Conservation (phyloP, 2,797 vertebrate genomes). For the Micrastur ruficollis region DNA sequence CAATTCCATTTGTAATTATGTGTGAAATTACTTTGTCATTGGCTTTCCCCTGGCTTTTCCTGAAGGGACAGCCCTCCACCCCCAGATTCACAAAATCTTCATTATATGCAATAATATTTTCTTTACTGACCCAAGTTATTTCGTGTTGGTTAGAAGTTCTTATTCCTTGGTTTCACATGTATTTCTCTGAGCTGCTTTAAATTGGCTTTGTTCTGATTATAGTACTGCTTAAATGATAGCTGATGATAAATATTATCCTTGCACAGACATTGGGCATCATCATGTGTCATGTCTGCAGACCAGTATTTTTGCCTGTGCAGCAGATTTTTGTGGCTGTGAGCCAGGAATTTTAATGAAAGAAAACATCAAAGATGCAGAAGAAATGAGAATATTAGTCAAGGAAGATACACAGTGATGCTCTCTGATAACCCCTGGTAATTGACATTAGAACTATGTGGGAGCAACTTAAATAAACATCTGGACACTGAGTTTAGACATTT, state of each 20-base stretch:
- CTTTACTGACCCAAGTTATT: background rate
- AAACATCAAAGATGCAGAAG: constrained; percentile 82
- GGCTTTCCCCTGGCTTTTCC: background rate
- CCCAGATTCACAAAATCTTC: background rate
- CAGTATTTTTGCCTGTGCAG: constrained; percentile 71
- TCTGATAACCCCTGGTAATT: constrained; percentile 94
- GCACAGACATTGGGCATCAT: constrained; percentile 54
- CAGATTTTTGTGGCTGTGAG: constrained; percentile 75
- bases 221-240: constrained; percentile 59
- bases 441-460: constrained; percentile 86
- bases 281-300: constrained; percentile 60
- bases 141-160: background rate
- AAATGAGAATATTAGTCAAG: constrained; percentile 84
- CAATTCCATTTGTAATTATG: constrained; percentile 44
- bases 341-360: constrained; percentile 86
- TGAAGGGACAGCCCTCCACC: background rate
- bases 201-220: constrained; percentile 27
- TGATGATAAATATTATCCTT: constrained; percentile 74
- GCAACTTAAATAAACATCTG: constrained; percentile 88
- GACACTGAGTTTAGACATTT: constrained; percentile 87
- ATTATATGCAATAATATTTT: background rate
- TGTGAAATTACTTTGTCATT: constrained; percentile 52
- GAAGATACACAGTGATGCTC: constrained; percentile 89
- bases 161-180: background rate
- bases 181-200: constrained; percentile 32